Base-by-base conservation (phyloP, 2,888 invertebrate genomes). In the Phortica okadai region DNA sequence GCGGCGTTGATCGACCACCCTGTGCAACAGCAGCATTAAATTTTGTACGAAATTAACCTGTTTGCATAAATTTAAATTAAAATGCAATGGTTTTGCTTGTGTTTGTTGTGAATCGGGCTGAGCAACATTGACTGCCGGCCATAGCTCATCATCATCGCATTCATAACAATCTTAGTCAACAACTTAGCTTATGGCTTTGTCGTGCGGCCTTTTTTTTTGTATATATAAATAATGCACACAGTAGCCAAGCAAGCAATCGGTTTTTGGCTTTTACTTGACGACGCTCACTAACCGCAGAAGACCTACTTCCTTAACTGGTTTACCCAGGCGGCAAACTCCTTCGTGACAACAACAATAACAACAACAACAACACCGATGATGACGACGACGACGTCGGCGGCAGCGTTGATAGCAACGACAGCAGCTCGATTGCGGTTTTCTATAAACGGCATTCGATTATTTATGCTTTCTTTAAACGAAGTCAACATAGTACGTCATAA, bases 381-480 rank as follows among this genome's bases (percentile, higher is more conserved):
- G 11, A n/a, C 8, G 66, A 5, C 66, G 11, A 3, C 42, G 6
- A 8, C 16, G 67, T 5, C 66, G 66, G 5, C 16, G 54, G 70
- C 11, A 45, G 67, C 50, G 69, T 54, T 56, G 69, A 45, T 21
- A 10, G 50, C 50, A 16, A 50, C 16, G 50, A 42, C 54, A 44
- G 56, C 56, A 33, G 11, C 21, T 16, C 10, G 4, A 14, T 10
- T 54, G 54, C 14, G 54, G 70, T 45, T 44, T 21, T 72, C 7
- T 33, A 33, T n/a, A 72, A 44, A 72, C 44, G 70, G 33, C 56
- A 16, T 80, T 73, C 77, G 77, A 80, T 83, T 88, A 87, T 89
- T 88, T 88, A 88, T 88, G 86, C 85, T 83, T 88, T 83, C 83
- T 84, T 85, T 86, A 86, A 89, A 88, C 86, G 82, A 86, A 84